Percentiles rank a stretch among this genome's conserved stretches.
Evolutionary conservation across 2,797 vertebrate species (phyloP).

Genomic region (Rhinichthys osculus): DNA sequence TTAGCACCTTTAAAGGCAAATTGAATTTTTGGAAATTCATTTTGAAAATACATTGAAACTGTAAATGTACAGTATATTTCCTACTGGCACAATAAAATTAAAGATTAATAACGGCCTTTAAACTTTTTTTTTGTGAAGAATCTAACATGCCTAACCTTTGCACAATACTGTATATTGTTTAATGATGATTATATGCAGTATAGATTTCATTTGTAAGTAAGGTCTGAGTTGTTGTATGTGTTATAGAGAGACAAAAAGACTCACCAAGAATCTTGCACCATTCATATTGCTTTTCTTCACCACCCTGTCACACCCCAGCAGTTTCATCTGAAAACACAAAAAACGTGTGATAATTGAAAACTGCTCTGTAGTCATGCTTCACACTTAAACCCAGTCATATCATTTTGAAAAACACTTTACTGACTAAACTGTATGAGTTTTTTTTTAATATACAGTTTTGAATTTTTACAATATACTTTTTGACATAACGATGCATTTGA

Average conservation of each 20-base stretch:
- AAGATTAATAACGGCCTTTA: neutral
- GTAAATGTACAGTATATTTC: neutral
- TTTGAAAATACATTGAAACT: neutral
- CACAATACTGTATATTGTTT: neutral
- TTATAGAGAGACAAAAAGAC: conserved; percentile 50
- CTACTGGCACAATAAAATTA: neutral
- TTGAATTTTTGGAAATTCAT: neutral
- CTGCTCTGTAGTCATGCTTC: neutral
- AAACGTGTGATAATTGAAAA: conserved; percentile 20
- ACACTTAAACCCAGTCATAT: neutral
- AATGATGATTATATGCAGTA: neutral
- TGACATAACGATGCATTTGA: neutral
- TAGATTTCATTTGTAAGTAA: neutral
- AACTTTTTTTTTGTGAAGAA: neutral
- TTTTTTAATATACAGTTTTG: neutral
- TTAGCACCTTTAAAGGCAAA: neutral
- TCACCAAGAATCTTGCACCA: conserved; percentile 90
- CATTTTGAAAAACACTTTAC: neutral
- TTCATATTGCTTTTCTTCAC: conserved; percentile 79
- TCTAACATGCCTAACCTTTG: neutral
- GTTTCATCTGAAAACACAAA: conserved; percentile 58
- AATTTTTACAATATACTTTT: neutral
- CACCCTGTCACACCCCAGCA: conserved; percentile 64
- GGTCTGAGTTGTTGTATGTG: too few species aligned
- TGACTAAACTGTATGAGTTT: neutral